Evolutionary conservation across 2,888 invertebrate genomes (phyloP).

Genomic region (Patella ulyssiponensis): DNA sequence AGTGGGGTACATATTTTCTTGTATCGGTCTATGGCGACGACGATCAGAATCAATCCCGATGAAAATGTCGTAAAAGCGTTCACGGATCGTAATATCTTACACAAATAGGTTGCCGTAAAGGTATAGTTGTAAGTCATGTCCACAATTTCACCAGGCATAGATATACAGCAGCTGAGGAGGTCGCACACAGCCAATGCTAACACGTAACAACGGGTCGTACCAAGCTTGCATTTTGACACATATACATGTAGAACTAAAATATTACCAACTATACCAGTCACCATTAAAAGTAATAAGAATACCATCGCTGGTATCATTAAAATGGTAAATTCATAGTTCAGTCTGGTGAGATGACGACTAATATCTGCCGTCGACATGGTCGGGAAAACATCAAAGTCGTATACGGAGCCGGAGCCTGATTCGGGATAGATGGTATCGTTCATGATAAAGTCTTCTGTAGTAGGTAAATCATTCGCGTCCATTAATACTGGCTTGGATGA

Average conservation of each 20-base stretch:
- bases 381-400: neutral
- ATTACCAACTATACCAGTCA: slow-evolving; percentile 26
- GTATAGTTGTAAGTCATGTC: slow-evolving; percentile 24
- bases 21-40: slow-evolving; percentile 43
- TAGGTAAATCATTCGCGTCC: too few species aligned
- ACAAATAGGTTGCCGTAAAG: slow-evolving; percentile 20
- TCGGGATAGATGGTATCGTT: too few species aligned
- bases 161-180: slow-evolving; percentile 22
- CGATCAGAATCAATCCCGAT: slow-evolving; percentile 40
- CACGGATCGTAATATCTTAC: slow-evolving; percentile 34
- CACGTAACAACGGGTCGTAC: slow-evolving; percentile 26
- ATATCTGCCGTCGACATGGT: neutral
- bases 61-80: slow-evolving; percentile 42
- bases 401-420: too few species aligned
- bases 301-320: slow-evolving; percentile 26
- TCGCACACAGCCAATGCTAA: slow-evolving; percentile 21
- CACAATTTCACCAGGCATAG: slow-evolving; percentile 30
- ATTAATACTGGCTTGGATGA: too few species aligned
- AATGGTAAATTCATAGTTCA: slow-evolving; percentile 20
- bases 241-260: slow-evolving; percentile 23
- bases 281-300: slow-evolving; percentile 22
- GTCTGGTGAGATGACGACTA: neutral
- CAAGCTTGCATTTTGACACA: slow-evolving; percentile 19
- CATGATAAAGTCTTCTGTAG: too few species aligned
- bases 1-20: slow-evolving; percentile 30